A percentile compares a stretch with the other conserved stretches of the same genome.
Evolutionary conservation across 2,797 vertebrate genomes (phyloP).

Genomic region (Darevskia nairensis): DNA sequence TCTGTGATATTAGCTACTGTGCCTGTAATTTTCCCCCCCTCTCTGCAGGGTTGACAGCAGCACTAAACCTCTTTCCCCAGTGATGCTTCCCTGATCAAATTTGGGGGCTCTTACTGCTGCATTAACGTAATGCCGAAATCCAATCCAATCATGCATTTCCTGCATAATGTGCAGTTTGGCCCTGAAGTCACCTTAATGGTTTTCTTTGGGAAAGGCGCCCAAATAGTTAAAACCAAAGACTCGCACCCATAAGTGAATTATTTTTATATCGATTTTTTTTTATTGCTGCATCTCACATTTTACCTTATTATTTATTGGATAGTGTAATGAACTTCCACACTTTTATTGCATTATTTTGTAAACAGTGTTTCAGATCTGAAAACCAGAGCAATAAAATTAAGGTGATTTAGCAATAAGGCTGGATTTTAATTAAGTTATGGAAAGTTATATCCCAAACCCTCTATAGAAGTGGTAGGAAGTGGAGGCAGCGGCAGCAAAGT

Average conservation of each 20-base stretch:
- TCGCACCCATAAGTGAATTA: constrained; percentile 64
- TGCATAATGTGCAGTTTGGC: background rate
- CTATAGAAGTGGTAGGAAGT: constrained; percentile 6
- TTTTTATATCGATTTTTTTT: constrained; percentile 72
- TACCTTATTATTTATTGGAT: constrained; percentile 67
- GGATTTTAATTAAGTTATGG: constrained; percentile 70
- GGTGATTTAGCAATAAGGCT: constrained; percentile 68
- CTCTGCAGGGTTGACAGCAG: background rate
- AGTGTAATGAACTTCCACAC: constrained; percentile 63
- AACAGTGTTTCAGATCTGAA: constrained; percentile 61
- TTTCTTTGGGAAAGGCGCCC: background rate
- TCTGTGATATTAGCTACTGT: background rate
- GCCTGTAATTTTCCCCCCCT: background rate
- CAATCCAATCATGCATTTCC: background rate
- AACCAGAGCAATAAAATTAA: constrained; percentile 73
- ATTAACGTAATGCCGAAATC: background rate
- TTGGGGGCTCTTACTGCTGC: background rate
- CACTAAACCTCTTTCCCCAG: background rate
- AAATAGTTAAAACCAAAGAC: constrained; percentile 51
- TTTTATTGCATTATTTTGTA: constrained; percentile 72
- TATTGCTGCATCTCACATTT: constrained; percentile 69
- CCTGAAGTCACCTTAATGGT: background rate
- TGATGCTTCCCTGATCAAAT: background rate
- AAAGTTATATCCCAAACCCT: constrained; percentile 45
- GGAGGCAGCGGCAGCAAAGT: background rate